Evolutionary conservation across 2,888 invertebrate species (phyloP).

Genomic region (Cheilosia impressa): DNA sequence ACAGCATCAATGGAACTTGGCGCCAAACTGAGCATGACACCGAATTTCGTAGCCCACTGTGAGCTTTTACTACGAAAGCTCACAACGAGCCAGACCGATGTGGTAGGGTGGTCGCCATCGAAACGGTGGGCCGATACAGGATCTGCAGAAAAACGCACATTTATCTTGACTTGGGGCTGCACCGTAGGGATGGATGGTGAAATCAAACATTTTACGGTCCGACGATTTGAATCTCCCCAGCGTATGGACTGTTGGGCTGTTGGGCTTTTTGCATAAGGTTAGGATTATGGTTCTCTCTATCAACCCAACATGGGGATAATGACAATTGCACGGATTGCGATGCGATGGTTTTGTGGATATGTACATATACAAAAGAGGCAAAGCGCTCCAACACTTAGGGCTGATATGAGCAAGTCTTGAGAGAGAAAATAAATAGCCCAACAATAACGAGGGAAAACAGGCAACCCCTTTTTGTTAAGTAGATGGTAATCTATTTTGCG

Average conservation of each 20-base stretch:
- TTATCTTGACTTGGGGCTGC: not conserved
- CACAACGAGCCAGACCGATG: conserved; percentile 7
- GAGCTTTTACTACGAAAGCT: conserved; percentile 74
- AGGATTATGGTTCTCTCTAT: conserved; percentile 40
- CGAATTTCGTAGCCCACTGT: conserved; percentile 61
- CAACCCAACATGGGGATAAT: conserved; percentile 46
- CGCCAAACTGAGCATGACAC: conserved; percentile 74
- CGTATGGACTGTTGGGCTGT: too few species aligned
- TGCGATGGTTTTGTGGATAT: not conserved
- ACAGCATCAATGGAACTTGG: conserved; percentile 67
- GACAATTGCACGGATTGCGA: conserved; percentile 26
- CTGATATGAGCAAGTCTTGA: conserved; percentile 8
- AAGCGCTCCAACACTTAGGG: conserved; percentile 3
- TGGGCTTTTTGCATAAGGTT: conserved; percentile 26
- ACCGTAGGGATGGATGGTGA: conserved; percentile 10
- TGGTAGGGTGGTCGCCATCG: not conserved
- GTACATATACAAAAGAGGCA: not conserved
- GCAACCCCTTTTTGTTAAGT: conserved; percentile 4
- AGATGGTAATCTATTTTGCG: conserved; percentile 12
- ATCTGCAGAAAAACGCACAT: conserved; percentile 2
- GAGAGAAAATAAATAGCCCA: not conserved
- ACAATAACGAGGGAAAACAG: conserved; percentile 7
- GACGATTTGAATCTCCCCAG: too few species aligned
- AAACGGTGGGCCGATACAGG: not conserved
- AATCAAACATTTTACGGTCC: conserved; percentile 61